A percentile compares a stretch with the other conserved stretches of the same genome.
These are phyloP conservation scores for Mechanitis messenoides DNA, from an alignment of 2,888 invertebrate genomes.

Conservation along the genomic window DNA sequence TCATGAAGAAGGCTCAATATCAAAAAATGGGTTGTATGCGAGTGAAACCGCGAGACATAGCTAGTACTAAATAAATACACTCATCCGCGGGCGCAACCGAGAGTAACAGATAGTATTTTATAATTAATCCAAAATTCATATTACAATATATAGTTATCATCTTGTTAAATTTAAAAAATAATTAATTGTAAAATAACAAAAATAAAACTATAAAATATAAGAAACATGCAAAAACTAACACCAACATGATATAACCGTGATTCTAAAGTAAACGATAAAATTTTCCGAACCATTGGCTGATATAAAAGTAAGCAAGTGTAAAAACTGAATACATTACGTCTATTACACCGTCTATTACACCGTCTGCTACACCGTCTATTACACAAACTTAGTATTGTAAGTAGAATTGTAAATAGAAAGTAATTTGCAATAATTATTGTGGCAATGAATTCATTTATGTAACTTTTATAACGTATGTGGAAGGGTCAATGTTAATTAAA, in stretches of 20 bases:
- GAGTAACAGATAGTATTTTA: too few species aligned
- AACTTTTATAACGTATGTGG: not conserved
- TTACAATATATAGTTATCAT: too few species aligned
- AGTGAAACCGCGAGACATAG: too few species aligned
- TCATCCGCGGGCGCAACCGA: too few species aligned
- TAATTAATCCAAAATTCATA: too few species aligned
- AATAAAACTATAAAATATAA: not conserved
- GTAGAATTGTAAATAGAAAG: slow-evolving; percentile 23
- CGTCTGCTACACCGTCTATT: too few species aligned
- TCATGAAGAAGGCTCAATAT: too few species aligned
- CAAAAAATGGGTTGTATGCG: too few species aligned
- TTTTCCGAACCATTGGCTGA: slow-evolving; percentile 47
- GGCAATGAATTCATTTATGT: not conserved
- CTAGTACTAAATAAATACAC: too few species aligned
- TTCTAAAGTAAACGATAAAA: slow-evolving; percentile 16
- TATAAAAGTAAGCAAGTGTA: slow-evolving; percentile 38
- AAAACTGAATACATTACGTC: slow-evolving; percentile 32
- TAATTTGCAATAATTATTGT: slow-evolving; percentile 11
- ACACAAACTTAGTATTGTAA: slow-evolving; percentile 42
- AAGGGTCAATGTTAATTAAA: not conserved
- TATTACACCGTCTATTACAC: slow-evolving; percentile 40
- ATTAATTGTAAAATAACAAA: slow-evolving; percentile 1
- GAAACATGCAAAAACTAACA: slow-evolving; percentile 16
- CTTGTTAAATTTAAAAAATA: too few species aligned
- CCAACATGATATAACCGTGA: slow-evolving; percentile 18